Evolutionary conservation across 1,140 invertebrate genomes (phyloP).

Genomic region (Anoplophora glabripennis): DNA sequence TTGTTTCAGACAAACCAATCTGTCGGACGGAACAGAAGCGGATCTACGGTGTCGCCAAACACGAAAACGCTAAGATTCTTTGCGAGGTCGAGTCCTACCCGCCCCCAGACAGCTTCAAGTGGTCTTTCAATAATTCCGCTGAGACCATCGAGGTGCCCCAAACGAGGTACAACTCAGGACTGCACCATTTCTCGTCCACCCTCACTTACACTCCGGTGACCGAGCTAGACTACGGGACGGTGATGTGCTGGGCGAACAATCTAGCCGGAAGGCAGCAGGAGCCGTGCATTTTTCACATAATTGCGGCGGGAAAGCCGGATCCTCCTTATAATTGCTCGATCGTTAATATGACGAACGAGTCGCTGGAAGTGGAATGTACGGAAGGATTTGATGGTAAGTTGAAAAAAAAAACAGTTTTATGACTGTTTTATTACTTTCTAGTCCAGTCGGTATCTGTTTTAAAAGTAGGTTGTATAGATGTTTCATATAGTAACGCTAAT

Average conservation of each 20-base stretch:
- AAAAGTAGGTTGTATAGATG: too few relatives aligned
- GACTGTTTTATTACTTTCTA: slow-evolving; percentile 27
- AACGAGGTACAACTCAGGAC: slow-evolving; percentile 57
- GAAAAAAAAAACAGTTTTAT: slow-evolving; percentile 54
- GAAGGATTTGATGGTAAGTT: slow-evolving; percentile 77
- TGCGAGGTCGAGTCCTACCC: slow-evolving; percentile 88
- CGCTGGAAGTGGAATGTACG: slow-evolving; percentile 68
- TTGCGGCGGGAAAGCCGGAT: slow-evolving; percentile 75
- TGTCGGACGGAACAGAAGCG: slow-evolving; percentile 75
- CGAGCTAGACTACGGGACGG: slow-evolving; percentile 72
- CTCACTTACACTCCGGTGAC: slow-evolving; percentile 76
- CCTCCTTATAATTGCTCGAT: slow-evolving; percentile 76
- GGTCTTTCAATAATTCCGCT: slow-evolving; percentile 87
- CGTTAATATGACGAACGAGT: slow-evolving; percentile 76
- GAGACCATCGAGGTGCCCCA: slow-evolving; percentile 73
- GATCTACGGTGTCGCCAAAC: slow-evolving; percentile 80
- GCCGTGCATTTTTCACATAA: slow-evolving; percentile 71
- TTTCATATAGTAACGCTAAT: too few relatives aligned
- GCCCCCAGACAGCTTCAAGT: slow-evolving; percentile 76
- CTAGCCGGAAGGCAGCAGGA: slow-evolving; percentile 64
- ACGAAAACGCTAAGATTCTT: slow-evolving; percentile 74
- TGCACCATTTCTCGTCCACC: slow-evolving; percentile 63
- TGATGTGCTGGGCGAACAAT: slow-evolving; percentile 65
- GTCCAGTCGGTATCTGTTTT: too few relatives aligned
- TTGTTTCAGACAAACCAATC: slow-evolving; percentile 75